Evolutionary conservation across 2,888 invertebrate genomes (phyloP), one percentile per base, ranked within the genome.

Genomic region (Empis livida): DNA sequence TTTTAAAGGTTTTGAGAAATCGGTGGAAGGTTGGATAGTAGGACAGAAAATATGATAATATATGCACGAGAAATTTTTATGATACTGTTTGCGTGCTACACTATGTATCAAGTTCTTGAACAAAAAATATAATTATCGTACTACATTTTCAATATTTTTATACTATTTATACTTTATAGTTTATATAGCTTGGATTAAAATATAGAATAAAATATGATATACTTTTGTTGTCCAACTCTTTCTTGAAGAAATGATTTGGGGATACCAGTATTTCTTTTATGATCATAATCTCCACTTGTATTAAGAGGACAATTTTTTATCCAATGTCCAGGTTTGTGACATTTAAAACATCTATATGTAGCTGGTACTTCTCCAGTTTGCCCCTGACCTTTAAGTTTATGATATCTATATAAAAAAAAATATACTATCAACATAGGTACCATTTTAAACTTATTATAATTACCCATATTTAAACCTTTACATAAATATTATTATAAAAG

Each of bases 311-410:
- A 99, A 68, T 94, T 90, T 68, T 90, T 91, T 55, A 95, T 95
- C 92, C 93, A 97, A 71, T 99, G 99, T 2, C 99, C 99, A 50
- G 82, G 79, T 67, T 92, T 86, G 59, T 90, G 85, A 71, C 99
- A 99, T 68, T 90, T 90, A 64, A 86, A 90, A 70, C 99, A 99
- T 43, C 86, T 78, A 70, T 99, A 99, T 62, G 82, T 84, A n/a
- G 84, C 69, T 46, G 95, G 95, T 17, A 95, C 91, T 57, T 84
- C 80, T 27, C 94, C 95, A 58, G 84, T 79, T 73, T 92, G 91
- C 67, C 84, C 85, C 45, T 88, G 85, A 49, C 88, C 88, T 61
- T 87, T 82, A 62, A 90, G 84, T 72, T 87, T 88, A 68, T 85
- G 79, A 70, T 93, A 94, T 65, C 93, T 94, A 67, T 50, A 77